phyloP scores from a whole-genome alignment of 2,113 vertebrate genomes.

The Phylloscopus trochiloides region DNA sequence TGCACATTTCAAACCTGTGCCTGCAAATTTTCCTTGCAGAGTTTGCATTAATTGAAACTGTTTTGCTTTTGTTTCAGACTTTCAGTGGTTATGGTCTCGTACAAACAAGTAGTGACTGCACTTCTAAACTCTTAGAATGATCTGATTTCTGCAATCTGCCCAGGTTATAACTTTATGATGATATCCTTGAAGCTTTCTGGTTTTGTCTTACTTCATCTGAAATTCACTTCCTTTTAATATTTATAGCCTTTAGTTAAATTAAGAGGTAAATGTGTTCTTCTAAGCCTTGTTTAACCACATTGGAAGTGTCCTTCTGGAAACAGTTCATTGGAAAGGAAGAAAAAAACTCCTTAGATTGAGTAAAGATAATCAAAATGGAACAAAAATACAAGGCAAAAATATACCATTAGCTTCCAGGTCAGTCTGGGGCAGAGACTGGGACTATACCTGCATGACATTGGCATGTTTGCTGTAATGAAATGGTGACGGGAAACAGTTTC shows the following conservation, averaged over 20 bases:
- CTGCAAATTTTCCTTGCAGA: neutral
- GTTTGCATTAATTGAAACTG: neutral
- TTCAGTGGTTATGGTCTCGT: neutral
- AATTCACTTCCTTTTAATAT: neutral
- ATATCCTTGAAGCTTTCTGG: neutral
- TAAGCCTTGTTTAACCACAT: neutral
- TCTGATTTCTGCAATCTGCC: neutral
- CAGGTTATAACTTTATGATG: neutral
- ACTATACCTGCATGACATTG: neutral
- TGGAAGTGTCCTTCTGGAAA: neutral
- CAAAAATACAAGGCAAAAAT: neutral
- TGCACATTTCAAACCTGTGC: neutral
- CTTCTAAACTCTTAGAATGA: neutral
- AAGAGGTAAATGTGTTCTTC: neutral
- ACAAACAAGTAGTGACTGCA: neutral
- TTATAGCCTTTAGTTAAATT: neutral
- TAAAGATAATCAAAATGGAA: neutral
- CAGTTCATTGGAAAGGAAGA: neutral
- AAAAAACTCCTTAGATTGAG: neutral
- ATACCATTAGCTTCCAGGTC: neutral
- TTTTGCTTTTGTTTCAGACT: neutral
- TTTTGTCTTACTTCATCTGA: neutral
- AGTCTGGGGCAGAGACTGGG: neutral
- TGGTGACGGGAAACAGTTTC: neutral
- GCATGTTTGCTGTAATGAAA: neutral